These are phyloP conservation scores for Neodiprion fabricii DNA, from an alignment of 1,140 invertebrate genomes.

Conservation along the genomic window DNA sequence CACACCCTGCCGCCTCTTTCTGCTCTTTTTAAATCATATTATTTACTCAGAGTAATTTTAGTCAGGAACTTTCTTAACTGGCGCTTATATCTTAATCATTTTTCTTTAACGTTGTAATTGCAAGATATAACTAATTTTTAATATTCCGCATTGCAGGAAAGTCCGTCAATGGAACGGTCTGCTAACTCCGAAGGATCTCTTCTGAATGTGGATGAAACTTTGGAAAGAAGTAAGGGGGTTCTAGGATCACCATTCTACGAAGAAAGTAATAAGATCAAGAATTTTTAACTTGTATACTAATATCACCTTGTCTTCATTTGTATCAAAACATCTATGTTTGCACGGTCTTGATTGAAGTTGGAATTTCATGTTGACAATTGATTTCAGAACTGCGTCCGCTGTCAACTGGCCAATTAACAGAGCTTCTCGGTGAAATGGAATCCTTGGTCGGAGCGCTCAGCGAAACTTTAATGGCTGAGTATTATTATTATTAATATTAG, in stretches of 20 bases:
- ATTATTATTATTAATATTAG: no score
- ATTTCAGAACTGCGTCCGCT: constrained; percentile 85
- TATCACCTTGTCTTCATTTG: constrained; percentile 10
- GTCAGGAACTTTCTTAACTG: no score
- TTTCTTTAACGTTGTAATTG: no score
- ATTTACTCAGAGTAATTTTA: not conserved
- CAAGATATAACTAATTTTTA: no score
- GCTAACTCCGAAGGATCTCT: constrained; percentile 75
- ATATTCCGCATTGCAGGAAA: constrained; percentile 62
- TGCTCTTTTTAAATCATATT: not conserved
- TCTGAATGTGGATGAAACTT: constrained; percentile 75
- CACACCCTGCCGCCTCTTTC: no score
- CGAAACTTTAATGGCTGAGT: constrained; percentile 90
- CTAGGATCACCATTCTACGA: constrained; percentile 85
- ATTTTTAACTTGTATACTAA: constrained; percentile 16
- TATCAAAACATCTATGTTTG: constrained; percentile 17
- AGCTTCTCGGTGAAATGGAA: constrained; percentile 93
- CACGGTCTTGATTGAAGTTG: constrained; percentile 5
- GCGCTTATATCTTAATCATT: no score
- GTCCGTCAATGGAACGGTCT: constrained; percentile 67
- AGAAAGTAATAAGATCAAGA: constrained; percentile 73
- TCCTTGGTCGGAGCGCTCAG: constrained; percentile 91
- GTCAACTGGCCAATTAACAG: constrained; percentile 85
- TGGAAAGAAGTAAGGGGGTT: constrained; percentile 85
- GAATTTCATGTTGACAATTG: constrained; percentile 30